Evolutionary conservation across 2,113 vertebrate genomes (phyloP).

Genomic region (Lagopus muta): DNA sequence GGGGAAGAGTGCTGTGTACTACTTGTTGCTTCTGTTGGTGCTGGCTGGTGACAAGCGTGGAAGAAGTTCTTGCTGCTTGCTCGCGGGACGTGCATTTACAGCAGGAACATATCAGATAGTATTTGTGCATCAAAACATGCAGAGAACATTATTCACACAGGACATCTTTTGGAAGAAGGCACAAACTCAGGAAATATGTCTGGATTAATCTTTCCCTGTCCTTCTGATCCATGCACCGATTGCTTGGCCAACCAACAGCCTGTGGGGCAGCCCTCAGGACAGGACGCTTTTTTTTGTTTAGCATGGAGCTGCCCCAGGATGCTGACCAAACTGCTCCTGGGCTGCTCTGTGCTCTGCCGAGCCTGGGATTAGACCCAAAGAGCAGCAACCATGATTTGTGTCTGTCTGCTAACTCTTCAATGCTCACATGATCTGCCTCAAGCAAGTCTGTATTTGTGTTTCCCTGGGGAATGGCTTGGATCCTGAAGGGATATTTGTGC

Average conservation of each 20-base stretch:
- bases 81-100: neutral
- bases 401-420: accelerated
- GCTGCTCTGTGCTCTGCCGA: neutral
- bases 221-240: neutral
- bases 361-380: accelerated
- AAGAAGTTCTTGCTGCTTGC: neutral
- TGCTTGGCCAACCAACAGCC: accelerated
- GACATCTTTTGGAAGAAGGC: neutral
- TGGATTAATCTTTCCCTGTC: accelerated
- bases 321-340: neutral
- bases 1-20: neutral
- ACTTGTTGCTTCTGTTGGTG: neutral
- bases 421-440: no score
- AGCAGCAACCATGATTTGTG: neutral
- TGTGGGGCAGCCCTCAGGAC: neutral
- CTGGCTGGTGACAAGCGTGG: neutral
- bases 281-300: neutral
- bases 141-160: neutral
- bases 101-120: neutral
- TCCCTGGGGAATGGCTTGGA: neutral
- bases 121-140: neutral
- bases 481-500: neutral
- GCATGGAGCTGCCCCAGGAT: accelerated
- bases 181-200: neutral
- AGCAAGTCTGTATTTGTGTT: neutral